phyloP scores from a whole-genome alignment of 1,140 invertebrate species.

The Globodera ellingtonae region DNA sequence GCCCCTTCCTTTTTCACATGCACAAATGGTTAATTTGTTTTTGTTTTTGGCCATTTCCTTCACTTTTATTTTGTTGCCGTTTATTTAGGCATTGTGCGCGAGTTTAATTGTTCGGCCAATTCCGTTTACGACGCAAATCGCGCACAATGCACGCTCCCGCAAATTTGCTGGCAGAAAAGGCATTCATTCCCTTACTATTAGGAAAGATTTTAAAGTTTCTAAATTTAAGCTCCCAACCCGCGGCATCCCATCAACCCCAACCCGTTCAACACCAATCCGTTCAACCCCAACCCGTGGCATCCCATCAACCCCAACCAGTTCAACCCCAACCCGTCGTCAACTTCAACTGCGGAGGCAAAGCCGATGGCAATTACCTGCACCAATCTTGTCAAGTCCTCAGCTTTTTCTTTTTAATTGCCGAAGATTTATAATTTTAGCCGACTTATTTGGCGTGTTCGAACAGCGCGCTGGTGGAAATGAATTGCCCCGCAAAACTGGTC shows the following conservation, averaged over 20 bases:
- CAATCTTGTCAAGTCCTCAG: background rate
- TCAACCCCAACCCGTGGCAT: background rate
- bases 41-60: background rate
- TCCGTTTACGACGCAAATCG: background rate
- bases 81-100: background rate
- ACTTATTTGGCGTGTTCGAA: slow-evolving; percentile 10
- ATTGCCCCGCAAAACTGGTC: slow-evolving; percentile 28
- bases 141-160: background rate
- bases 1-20: slow-evolving; percentile 12
- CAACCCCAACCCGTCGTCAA: background rate
- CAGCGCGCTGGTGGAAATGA: background rate
- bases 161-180: background rate
- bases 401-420: background rate
- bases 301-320: background rate
- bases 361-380: slow-evolving; percentile 25
- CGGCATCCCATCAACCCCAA: background rate
- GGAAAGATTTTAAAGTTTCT: background rate
- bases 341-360: slow-evolving; percentile 25
- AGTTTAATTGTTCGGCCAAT: slow-evolving; percentile 4
- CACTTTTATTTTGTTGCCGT: background rate
- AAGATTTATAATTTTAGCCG: background rate
- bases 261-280: background rate
- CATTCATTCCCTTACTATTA: background rate
- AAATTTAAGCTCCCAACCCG: background rate
- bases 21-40: slow-evolving; percentile 9